Evolutionary conservation across 2,113 vertebrate genomes (phyloP).

Genomic region (Gracilinanus agilis): DNA sequence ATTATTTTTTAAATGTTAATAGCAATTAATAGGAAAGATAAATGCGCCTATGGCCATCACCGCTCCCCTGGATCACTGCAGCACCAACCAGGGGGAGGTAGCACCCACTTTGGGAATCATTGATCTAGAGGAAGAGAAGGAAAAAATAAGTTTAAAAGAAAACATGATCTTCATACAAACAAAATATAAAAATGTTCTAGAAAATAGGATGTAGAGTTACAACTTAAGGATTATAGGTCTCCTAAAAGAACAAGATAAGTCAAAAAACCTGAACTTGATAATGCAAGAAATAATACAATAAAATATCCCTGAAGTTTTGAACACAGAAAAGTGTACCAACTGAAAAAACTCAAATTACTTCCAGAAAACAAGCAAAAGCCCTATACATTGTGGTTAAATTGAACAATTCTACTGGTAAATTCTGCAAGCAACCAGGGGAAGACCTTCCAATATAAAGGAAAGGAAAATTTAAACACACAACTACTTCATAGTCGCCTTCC

Average conservation of each 20-base stretch:
- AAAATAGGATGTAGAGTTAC: neutral
- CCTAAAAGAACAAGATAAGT: neutral
- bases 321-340: neutral
- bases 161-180: neutral
- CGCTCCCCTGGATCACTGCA: too few species aligned
- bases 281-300: neutral
- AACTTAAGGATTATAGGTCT: neutral
- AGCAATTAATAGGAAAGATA: too few species aligned
- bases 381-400: neutral
- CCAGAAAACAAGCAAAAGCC: neutral
- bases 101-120: too few species aligned
- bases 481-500: neutral
- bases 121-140: neutral
- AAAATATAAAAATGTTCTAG: neutral
- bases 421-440: neutral
- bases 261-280: neutral
- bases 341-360: neutral
- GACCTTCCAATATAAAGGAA: neutral
- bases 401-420: neutral
- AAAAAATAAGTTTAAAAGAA: neutral
- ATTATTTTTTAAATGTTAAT: too few species aligned
- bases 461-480: neutral
- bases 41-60: too few species aligned
- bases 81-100: too few species aligned
- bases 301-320: neutral